Base-by-base conservation (phyloP, 2,888 invertebrate species). In the Drosophila birchii region DNA sequence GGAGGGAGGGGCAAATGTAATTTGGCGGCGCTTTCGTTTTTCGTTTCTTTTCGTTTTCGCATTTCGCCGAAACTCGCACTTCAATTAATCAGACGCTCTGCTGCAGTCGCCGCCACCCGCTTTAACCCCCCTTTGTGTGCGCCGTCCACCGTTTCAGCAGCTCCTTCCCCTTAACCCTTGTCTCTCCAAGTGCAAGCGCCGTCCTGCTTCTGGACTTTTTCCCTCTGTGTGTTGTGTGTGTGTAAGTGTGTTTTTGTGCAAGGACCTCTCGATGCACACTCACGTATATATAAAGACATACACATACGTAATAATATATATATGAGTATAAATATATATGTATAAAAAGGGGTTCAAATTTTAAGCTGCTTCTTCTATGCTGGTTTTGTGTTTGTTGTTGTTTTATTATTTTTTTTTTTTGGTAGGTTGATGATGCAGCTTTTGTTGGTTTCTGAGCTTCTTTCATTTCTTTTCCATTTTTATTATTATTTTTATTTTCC, bases 61-160 rank as follows among this genome's bases (percentile, higher is more conserved):
- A 63, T 78, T 88, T 78, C 79, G 72, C 82, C 67, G 77, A 74
- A 80, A 80, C 89, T 86, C 86, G 87, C 89, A 86, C 90, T 86
- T 86, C 87, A 86, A 86, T 86, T 86, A 86, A 90, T 84, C 84
- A 84, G 90, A 80, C 78, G 83, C 59, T 47, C 61, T 47, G 47
- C 47, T 72, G 78, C 80, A 54, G 84, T 81, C 62, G 29, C 29
- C 29, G 49, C 26, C 69, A 67, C 29, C 53, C 60, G 44, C n/a
- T 60, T 39, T 38, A 23, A 9, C 20, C 20, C 29, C 32, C 44
- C 34, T 20, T 34, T 36, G 51, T 53, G 34, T 53, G 51, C 20
- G 43, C 16, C 23, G 18, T 20, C 29, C 39, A 14, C 8, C 18
- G 55, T 18, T 29, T 29, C 12, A 4, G 44, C 12, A 4, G 44